Evolutionary conservation across 2,113 vertebrate genomes (phyloP).

Genomic region (Petroica traversi): DNA sequence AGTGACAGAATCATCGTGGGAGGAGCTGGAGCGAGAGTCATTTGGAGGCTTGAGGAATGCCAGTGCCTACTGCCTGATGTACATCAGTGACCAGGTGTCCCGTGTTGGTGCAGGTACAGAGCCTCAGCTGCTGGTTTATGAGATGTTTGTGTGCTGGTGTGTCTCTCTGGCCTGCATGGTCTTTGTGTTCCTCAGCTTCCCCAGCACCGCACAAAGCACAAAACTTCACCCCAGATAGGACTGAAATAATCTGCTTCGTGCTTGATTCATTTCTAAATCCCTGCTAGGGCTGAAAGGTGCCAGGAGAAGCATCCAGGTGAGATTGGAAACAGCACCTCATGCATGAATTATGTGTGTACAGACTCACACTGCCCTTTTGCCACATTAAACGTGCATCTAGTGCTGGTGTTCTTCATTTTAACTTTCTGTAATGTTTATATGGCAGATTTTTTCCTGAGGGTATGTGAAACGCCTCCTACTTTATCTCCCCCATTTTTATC

Average conservation of each 20-base stretch:
- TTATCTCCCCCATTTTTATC: background rate
- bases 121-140: background rate
- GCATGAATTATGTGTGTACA: accelerated
- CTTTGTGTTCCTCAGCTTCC: accelerated
- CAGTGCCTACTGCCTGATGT: conserved; percentile 98
- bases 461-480: background rate
- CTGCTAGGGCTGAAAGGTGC: background rate
- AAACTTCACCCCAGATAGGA: background rate
- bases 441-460: background rate
- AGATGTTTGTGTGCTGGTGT: accelerated
- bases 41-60: conserved; percentile 92
- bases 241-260: background rate
- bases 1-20: conserved; percentile 91
- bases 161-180: background rate
- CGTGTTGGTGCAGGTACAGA: conserved; percentile 77
- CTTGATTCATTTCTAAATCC: background rate
- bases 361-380: background rate
- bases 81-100: conserved; percentile 83
- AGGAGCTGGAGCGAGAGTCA: conserved; percentile 91
- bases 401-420: background rate
- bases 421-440: background rate
- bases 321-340: background rate
- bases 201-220: accelerated
- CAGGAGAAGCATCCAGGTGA: background rate
- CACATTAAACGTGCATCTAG: background rate